Evolutionary conservation across 2,113 vertebrate genomes (phyloP).

Genomic region (Procavia capensis): DNA sequence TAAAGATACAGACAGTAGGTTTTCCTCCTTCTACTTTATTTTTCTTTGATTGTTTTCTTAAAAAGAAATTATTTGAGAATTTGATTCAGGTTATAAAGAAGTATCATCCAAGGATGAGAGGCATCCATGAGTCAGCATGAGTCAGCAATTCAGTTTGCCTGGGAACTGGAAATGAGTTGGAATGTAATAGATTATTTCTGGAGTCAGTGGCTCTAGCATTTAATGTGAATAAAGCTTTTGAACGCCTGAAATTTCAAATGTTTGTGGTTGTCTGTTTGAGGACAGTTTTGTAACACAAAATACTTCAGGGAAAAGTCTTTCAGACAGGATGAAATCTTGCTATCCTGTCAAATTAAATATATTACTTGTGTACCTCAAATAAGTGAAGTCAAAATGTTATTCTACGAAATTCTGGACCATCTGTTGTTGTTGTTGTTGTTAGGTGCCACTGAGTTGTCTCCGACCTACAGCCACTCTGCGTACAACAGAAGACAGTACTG

Average conservation of each 20-base stretch:
- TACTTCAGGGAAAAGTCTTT: slow-evolving; percentile 71
- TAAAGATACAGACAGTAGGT: not conserved
- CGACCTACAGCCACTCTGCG: no score
- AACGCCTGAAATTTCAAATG: slow-evolving; percentile 70
- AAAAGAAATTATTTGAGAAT: slow-evolving; percentile 57
- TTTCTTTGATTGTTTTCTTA: not conserved
- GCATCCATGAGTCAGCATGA: slow-evolving; percentile 76
- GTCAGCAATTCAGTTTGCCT: slow-evolving; percentile 71
- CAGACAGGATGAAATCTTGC: slow-evolving; percentile 36
- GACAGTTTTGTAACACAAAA: slow-evolving; percentile 70
- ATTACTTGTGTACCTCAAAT: slow-evolving; percentile 49
- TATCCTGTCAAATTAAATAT: slow-evolving; percentile 40
- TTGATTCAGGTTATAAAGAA: slow-evolving; percentile 60
- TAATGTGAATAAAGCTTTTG: slow-evolving; percentile 57
- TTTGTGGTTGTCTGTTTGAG: slow-evolving; percentile 74
- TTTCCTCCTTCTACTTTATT: slow-evolving; percentile 51
- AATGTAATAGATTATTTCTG: slow-evolving; percentile 61
- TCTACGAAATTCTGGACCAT: not conserved
- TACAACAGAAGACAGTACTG: no score
- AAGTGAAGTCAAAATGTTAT: slow-evolving; percentile 54
- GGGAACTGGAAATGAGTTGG: slow-evolving; percentile 73
- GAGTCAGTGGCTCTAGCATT: slow-evolving; percentile 49
- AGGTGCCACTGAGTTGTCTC: no score
- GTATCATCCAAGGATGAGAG: slow-evolving; percentile 47
- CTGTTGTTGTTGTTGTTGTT: no score